Evolutionary conservation across 2,113 vertebrate genomes (phyloP).

Genomic region (Nipponia nippon): DNA sequence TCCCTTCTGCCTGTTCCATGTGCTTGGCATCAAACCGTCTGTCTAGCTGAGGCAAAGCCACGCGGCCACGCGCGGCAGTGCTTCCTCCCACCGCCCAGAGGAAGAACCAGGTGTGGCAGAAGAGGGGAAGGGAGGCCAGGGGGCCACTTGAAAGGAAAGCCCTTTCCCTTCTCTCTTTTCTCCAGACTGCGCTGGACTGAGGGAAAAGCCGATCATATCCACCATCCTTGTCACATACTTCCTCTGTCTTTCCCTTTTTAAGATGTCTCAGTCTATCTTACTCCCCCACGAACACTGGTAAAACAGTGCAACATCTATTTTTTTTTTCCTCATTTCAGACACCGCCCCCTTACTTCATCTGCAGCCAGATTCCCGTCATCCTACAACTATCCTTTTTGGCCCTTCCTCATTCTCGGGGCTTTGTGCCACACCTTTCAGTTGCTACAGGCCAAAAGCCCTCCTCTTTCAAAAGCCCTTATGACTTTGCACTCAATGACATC

Average conservation of each 20-base stretch:
- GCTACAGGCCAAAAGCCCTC: neutral
- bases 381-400: neutral
- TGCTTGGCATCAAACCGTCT: rapidly evolving
- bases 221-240: rapidly evolving
- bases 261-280: neutral
- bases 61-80: neutral
- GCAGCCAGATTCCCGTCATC: neutral
- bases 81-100: neutral
- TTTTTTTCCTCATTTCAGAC: neutral
- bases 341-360: neutral
- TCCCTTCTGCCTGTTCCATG: rapidly evolving
- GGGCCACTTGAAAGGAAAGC: neutral
- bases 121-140: neutral
- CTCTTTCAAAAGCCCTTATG: neutral
- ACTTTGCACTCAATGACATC: neutral
- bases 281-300: neutral
- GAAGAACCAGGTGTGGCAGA: neutral
- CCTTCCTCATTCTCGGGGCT: neutral
- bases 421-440: neutral
- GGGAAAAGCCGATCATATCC: neutral
- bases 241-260: neutral
- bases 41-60: neutral
- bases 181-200: neutral
- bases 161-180: neutral
- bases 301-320: neutral